Base-by-base conservation (phyloP, 2,797 vertebrate species). In the Hylomyscus alleni region DNA sequence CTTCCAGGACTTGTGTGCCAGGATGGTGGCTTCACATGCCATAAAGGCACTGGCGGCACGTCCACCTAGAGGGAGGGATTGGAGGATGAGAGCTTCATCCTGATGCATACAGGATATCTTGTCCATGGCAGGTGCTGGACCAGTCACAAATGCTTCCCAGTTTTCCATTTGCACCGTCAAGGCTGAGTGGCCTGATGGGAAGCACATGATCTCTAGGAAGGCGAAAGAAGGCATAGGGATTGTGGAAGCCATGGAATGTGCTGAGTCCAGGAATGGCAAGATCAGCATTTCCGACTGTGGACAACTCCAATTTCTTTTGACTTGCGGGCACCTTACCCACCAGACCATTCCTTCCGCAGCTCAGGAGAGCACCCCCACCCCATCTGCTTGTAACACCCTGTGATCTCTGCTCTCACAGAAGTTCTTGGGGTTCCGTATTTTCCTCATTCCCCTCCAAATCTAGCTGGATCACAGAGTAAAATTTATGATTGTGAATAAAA, bases 31-130 rank as follows among this genome's bases (percentile, higher is more conserved):
- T 20, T 72, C 69, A 37, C n/a, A 37, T 7, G 3, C 15, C 69
- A 37, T 10, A 37, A 72, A 37, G n/a, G 69, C n/a, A 72, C 69
- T n/a, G 67, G n/a, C 1, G 8, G n/a, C 69, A 72, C 8, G 69
- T 37, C n/a, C 69, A 72, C 1, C n/a, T 37, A 17, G 1, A 3
- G 69, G 7, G n/a, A 2, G 69, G 37, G 0, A 19, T 4, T 37
- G 17, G n/a, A 72, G n/a, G 17, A 37, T 20, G 67, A 37, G n/a
- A 20, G 20, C 67, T 20, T 37, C 67, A 72, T n/a, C 34, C 67
- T 69, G 65, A 17, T 15, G 2, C 65, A 69, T n/a, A n/a, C 31
- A n/a, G 67, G 31, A 6, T 14, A n/a, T 34, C 34, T n/a, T 72
- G 67, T n/a, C 31, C 67, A 72, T n/a, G 34, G 34, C n/a, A 72